These are phyloP conservation scores for Diuraphis noxia DNA, from an alignment of 1,140 invertebrate genomes.

Conservation along the genomic window DNA sequence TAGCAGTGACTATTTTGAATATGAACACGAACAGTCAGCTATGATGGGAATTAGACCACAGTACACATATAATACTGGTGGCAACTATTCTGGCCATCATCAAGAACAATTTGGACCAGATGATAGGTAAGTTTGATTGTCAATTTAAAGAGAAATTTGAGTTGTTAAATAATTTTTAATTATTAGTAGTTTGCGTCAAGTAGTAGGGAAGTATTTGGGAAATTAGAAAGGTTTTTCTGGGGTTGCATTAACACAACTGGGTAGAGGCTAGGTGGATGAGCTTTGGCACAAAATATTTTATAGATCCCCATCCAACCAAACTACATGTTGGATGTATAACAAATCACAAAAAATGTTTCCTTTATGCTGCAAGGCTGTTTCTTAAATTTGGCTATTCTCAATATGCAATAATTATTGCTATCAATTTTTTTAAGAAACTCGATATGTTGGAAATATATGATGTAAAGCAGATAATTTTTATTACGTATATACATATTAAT, in stretches of 20 bases:
- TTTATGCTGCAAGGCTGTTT: background rate
- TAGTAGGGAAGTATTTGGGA: background rate
- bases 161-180: background rate
- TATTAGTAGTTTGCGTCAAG: background rate
- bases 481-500: background rate
- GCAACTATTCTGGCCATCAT: slow-evolving; percentile 34
- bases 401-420: background rate
- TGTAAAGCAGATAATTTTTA: background rate
- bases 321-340: background rate
- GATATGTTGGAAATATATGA: background rate
- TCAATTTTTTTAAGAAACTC: background rate
- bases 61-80: slow-evolving; percentile 20
- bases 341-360: no score
- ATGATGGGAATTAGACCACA: slow-evolving; percentile 41
- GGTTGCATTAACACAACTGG: background rate
- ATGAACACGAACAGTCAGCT: slow-evolving; percentile 55
- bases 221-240: background rate
- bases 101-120: slow-evolving; percentile 35
- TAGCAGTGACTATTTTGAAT: slow-evolving; percentile 67
- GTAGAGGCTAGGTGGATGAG: background rate
- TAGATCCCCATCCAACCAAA: background rate
- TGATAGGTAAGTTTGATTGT: slow-evolving; percentile 25
- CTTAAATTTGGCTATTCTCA: background rate
- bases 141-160: background rate
- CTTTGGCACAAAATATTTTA: background rate